phyloP scores from a whole-genome alignment of 1,140 invertebrate genomes.

The Cylas formicarius region DNA sequence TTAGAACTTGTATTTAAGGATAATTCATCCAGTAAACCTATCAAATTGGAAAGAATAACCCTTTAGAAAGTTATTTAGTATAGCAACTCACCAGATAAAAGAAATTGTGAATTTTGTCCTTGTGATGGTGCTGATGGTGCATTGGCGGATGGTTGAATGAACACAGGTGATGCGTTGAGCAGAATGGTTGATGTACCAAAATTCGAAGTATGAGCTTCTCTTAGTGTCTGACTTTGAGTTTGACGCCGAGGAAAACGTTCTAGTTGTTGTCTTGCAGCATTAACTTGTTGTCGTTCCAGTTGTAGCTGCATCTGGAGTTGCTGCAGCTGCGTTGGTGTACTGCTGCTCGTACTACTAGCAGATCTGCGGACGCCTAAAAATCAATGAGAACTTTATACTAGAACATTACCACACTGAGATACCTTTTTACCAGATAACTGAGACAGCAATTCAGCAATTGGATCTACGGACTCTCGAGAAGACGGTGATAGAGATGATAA shows the following conservation, averaged over 20 bases:
- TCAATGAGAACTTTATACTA: slow-evolving; percentile 4
- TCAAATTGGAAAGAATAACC: slow-evolving; percentile 3
- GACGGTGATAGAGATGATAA: slow-evolving; percentile 72
- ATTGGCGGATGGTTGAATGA: slow-evolving; percentile 29
- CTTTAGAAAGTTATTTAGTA: neutral
- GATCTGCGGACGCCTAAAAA: slow-evolving; percentile 64
- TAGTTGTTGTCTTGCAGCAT: slow-evolving; percentile 74
- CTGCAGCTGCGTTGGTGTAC: slow-evolving; percentile 71
- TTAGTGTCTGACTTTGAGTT: slow-evolving; percentile 42
- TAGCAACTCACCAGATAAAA: slow-evolving; percentile 29
- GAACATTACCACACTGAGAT: neutral
- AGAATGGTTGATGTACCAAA: slow-evolving; percentile 35
- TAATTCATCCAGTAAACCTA: slow-evolving; percentile 35
- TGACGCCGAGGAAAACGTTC: slow-evolving; percentile 78
- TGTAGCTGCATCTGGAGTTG: slow-evolving; percentile 87
- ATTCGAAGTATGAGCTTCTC: slow-evolving; percentile 29
- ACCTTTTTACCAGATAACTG: slow-evolving; percentile 60
- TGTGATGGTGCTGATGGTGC: slow-evolving; percentile 29
- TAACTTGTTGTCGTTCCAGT: slow-evolving; percentile 76
- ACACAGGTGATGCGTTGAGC: slow-evolving; percentile 34
- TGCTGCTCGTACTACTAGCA: slow-evolving; percentile 50
- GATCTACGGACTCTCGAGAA: slow-evolving; percentile 85
- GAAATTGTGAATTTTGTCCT: slow-evolving; percentile 32
- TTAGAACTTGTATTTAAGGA: slow-evolving; percentile 30
- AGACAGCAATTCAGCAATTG: slow-evolving; percentile 87